Conservation (phyloP, 2,888 invertebrate species). For the Syrphus vitripennis region DNA sequence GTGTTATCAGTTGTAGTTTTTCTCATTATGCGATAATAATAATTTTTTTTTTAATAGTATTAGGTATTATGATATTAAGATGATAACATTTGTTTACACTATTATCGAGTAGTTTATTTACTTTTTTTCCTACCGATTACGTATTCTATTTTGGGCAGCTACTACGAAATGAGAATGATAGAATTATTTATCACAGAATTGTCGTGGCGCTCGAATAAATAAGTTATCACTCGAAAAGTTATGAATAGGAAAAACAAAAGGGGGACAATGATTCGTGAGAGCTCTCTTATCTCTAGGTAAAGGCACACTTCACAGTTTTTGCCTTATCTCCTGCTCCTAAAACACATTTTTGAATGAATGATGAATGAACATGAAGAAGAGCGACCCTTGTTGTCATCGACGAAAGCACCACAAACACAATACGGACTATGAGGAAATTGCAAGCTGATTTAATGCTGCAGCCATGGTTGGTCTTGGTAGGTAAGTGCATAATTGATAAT, state of each 20-base stretch:
- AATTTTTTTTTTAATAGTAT: not conserved
- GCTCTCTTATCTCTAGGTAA: constrained; percentile 4
- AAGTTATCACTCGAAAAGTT: constrained; percentile 25
- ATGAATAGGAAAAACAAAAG: constrained; percentile 7
- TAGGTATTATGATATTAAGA: not conserved
- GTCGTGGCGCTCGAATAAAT: constrained; percentile 58
- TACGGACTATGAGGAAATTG: constrained; percentile 62
- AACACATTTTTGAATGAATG: constrained; percentile 15
- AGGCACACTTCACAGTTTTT: constrained; percentile 27
- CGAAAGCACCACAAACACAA: not conserved
- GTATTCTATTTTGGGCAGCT: not conserved
- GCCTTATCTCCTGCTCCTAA: not conserved
- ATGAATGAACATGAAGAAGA: not conserved
- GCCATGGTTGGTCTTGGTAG: constrained; percentile 35
- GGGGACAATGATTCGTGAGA: not conserved
- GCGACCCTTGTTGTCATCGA: constrained; percentile 42
- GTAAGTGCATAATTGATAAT: constrained; percentile 63
- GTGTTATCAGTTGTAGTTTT: too few relatives aligned
- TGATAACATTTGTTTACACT: constrained; percentile 11
- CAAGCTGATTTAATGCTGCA: constrained; percentile 47
- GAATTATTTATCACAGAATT: not conserved
- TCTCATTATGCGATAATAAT: not conserved
- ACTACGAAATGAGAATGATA: not conserved
- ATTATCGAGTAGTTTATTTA: not conserved
- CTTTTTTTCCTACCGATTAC: not conserved